Evolutionary conservation across 2,797 vertebrate species (phyloP), one percentile per base, ranked within the genome.

Genomic region (Helostoma temminkii): DNA sequence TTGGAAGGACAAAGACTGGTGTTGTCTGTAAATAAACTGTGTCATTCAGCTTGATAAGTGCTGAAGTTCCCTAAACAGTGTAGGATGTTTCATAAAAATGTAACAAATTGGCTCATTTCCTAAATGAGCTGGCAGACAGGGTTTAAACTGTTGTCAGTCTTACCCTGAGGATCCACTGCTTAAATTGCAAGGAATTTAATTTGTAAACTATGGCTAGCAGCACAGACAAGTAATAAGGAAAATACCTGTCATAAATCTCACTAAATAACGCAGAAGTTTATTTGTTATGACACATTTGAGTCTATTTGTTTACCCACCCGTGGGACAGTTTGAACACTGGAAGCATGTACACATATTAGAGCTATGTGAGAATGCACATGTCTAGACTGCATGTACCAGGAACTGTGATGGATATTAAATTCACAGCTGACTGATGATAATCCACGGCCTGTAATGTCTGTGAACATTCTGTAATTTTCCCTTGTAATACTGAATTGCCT

Each of bases 21-120:
- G 66, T 85, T 87, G 82, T 89, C 62, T 79, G 49, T 54, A 69
- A 78, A 81, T 66, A 71, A 84, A 71, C 60, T 60, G 47, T 78
- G 55, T 66, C 72, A 78, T 85, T 88, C 70, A 76, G 62, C 49
- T 57, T 52, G 50, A 77, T 60, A 59, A 83, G 61, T 43, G 68
- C 60, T 66, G 47, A 78, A 21, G 71, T 68, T 79, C 48, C 71
- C 75, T 42, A 60, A 66, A 82, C 46, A 80, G 54, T 37, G 21
- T 55, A 49, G 42, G 54, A 72, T 30, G 74, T 50, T 76, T 69
- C 42, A 57, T 62, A 55, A 67, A 86, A 86, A 78, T 74, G 55
- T 26, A 62, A 50, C 54, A 80, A 86, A 86, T 78, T 65, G 72
- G 30, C 50, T 86, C 11, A 85, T 87, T 85, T 86, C 76, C 84